Evolutionary conservation across 1,140 invertebrate species (phyloP), one percentile per base, ranked within the genome.

Genomic region (Drosophila quadrilineata): DNA sequence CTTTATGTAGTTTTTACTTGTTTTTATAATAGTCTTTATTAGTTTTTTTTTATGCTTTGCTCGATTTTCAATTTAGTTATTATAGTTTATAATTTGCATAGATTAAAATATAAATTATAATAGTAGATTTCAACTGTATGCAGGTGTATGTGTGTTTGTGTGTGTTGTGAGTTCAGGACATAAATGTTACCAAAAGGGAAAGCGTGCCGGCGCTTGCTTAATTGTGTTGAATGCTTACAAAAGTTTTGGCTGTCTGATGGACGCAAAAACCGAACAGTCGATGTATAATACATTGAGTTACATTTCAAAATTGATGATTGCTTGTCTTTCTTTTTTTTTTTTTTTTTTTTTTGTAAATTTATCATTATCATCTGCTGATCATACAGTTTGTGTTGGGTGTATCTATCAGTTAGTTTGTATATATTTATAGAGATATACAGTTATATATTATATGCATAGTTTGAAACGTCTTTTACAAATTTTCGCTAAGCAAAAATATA

Each of bases 21-120:
- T 45, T 65, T 74, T 80, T 68, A 57, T 70, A 73, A 84, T 84
- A 77, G 73, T 84, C 73, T 84, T 84, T 84, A 84, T 73, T 82
- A 56, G 56, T 70, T 77, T 57, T 70, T 77, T 57, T 63, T 59
- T 14, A 43, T 62, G 64, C 36, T 71, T 71, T 76, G 65, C 60
- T 76, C 69, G 56, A 46, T 28, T 28, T n/a, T 59, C 35, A 52
- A 40, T 53, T n/a, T 52, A 29, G 35, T 53, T 69, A 69, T 29
- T 60, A 19, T 52, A 38, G 57, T 48, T 72, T 65, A 73, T 56
- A 48, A 54, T 53, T 52, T 16, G 9, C 66, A 60, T 84, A 66
- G 69, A 67, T 57, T 41, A 67, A 49, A 59, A 67, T 75, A 82
- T 57, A 82, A 84, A 84, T 66, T 59, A 67, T 31, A 29, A 24